Evolutionary conservation across 2,797 vertebrate genomes (phyloP).

Genomic region (Otus scops): DNA sequence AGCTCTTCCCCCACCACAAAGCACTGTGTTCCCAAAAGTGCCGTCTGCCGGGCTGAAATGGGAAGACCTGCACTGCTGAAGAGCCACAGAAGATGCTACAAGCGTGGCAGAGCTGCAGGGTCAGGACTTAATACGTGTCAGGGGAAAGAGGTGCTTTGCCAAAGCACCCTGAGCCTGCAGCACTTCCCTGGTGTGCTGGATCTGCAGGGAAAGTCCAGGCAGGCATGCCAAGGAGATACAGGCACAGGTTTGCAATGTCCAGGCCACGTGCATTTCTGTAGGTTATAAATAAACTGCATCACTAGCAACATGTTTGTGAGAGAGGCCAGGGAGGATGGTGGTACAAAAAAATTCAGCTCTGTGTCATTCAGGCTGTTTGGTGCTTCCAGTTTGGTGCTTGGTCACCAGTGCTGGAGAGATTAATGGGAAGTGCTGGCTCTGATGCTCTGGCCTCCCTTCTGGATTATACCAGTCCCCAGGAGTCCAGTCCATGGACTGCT

Average conservation of each 20-base stretch:
- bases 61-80: neutral
- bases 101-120: neutral
- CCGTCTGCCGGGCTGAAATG: accelerated
- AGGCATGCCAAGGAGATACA: neutral
- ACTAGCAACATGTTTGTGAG: neutral
- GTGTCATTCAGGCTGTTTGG: neutral
- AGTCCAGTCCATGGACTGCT: neutral
- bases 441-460: neutral
- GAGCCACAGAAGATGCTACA: neutral
- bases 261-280: neutral
- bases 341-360: neutral
- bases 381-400: neutral
- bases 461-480: neutral
- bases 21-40: neutral
- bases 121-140: neutral
- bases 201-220: neutral
- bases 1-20: neutral
- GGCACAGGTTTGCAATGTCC: neutral
- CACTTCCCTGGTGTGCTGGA: neutral
- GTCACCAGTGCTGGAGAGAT: neutral
- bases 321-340: neutral
- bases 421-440: neutral
- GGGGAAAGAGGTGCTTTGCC: neutral
- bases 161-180: neutral
- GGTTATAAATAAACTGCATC: neutral